phyloP scores from a whole-genome alignment of 2,797 vertebrate species.

The Hippopotamyrus pictus region DNA sequence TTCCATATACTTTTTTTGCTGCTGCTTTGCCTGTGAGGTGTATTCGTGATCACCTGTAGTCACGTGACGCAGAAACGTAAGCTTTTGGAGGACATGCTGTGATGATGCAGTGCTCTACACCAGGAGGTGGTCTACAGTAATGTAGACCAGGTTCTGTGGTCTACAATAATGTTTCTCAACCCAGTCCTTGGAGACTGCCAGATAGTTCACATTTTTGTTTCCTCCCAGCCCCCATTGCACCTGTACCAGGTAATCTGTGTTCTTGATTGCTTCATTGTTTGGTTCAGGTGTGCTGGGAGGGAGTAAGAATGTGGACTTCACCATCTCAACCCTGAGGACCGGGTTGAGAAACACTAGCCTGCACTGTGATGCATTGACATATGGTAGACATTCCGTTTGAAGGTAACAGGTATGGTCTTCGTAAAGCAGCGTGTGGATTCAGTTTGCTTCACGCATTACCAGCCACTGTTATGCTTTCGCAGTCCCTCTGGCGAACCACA shows the following conservation, averaged over 20 bases:
- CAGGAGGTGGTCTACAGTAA: background rate
- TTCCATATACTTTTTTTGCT: background rate
- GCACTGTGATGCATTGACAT: slow-evolving; percentile 35
- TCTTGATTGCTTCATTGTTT: background rate
- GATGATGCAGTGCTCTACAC: background rate
- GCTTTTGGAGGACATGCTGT: background rate
- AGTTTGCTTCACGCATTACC: background rate
- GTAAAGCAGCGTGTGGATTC: background rate
- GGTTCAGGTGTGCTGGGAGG: background rate
- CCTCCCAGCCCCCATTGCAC: background rate
- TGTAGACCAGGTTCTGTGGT: background rate
- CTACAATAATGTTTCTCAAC: background rate
- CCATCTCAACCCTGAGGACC: background rate
- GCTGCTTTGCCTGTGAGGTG: background rate
- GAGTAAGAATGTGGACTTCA: background rate
- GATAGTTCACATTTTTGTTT: background rate
- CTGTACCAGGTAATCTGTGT: background rate
- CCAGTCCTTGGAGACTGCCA: background rate
- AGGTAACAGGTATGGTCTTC: background rate
- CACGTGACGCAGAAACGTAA: background rate
- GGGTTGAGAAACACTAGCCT: background rate
- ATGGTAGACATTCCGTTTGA: slow-evolving; percentile 13
- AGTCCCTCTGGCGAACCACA: background rate
- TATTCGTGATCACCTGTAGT: background rate
- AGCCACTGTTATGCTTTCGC: background rate